Evolutionary conservation across 2,888 invertebrate genomes (phyloP), one percentile per base, ranked within the genome.

Genomic region (Leptinotarsa haldemani): DNA sequence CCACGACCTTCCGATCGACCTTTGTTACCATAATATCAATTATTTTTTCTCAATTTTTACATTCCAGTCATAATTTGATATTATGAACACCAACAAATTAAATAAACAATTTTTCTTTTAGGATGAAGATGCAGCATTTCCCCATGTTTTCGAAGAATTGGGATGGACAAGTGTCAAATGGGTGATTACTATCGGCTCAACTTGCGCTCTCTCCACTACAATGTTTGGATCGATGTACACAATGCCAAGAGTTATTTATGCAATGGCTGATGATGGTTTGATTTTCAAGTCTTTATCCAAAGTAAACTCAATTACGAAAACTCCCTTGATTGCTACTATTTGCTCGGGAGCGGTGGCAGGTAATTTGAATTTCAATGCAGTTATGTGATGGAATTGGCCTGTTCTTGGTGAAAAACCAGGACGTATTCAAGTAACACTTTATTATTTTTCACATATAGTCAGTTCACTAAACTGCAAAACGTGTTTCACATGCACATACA

Each of bases 191-290:
- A 86, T 94, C 18, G 97, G 97, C 0, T 95, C 95, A 0, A 87
- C 97, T 46, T 92, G 94, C 81, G 97, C 95, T 0, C 89, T 97
- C 16, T 90, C 93, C 70, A 92, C 96, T 84, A 96, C 95, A 84
- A 88, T 96, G 47, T 91, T 94, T 80, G 96, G 96, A 0, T 92
- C 94, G 0, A 90, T 97, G 87, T 96, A 93, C 83, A 94, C 95
- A 0, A 85, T 96, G 74, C 94, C 96, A 0, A 90, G 97, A 22
- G 91, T 96, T 30, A 91, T 94, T 78, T 96, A 96, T 85, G 92
- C 95, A 1, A 97, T 97, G 96, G 93, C 96, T 0, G 90, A 92
- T 1, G 97, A 97, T 83, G 95, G 96, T 0, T 88, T 97, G 9
- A 88, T 97, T 64, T 93, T 94, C 84, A 90, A 90, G 71, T 91